phyloP scores from a whole-genome alignment of 2,888 invertebrate species.

The Branchellion lobata region DNA sequence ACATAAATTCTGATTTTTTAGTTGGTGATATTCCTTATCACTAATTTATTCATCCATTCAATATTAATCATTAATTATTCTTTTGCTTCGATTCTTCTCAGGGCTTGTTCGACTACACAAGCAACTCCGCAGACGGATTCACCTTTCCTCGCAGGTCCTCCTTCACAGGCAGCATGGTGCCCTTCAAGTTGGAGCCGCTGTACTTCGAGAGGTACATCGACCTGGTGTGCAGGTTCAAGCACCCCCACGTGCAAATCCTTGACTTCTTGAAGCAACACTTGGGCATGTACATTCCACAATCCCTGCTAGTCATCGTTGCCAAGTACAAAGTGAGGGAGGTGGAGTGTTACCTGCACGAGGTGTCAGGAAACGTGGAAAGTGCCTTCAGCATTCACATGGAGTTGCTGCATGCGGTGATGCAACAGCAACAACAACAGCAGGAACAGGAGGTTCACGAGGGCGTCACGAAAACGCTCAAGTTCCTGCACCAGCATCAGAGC shows the following conservation, averaged over 20 bases:
- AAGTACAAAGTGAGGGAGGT: conserved; percentile 68
- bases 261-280: conserved; percentile 66
- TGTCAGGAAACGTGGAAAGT: conserved; percentile 72
- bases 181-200: conserved; percentile 56
- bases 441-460: neutral
- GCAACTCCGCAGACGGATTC: neutral
- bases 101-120: conserved; percentile 14
- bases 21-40: no score
- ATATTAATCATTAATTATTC: no score
- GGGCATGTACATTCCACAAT: conserved; percentile 68
- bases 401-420: conserved; percentile 44
- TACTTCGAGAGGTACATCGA: conserved; percentile 69
- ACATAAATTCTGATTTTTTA: no score
- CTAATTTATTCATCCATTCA: no score
- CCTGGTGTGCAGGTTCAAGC: conserved; percentile 66
- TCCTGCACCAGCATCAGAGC: conserved; percentile 19
- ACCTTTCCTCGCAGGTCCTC: neutral
- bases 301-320: conserved; percentile 69
- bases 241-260: conserved; percentile 66
- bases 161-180: neutral
- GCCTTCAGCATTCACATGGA: conserved; percentile 68
- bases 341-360: conserved; percentile 74
- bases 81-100: no score
- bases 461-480: conserved; percentile 8
- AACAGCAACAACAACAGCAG: neutral